Percentiles rank a stretch among this genome's conserved stretches.
Evolutionary conservation across 2,113 vertebrate species (phyloP).

Genomic region (Trichomycterus rosablanca): DNA sequence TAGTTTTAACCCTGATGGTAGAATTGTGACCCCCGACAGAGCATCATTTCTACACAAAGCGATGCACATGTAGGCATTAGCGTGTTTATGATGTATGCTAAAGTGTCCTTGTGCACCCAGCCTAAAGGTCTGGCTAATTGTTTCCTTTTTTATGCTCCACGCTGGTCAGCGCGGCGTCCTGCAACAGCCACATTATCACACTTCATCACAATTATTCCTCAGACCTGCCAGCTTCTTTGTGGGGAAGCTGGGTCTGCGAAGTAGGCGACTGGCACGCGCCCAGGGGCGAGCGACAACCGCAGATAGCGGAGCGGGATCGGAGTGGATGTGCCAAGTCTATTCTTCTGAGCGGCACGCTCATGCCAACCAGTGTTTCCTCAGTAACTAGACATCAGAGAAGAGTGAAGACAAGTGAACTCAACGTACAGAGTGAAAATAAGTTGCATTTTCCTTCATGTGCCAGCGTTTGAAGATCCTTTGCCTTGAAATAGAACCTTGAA

Average conservation of each 20-base stretch:
- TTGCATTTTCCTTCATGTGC: too few relatives aligned
- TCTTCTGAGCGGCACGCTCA: slow-evolving; percentile 55
- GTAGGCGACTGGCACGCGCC: slow-evolving; percentile 70
- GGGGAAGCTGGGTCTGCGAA: slow-evolving; percentile 69
- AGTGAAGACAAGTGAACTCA: too few relatives aligned
- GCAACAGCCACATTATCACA: slow-evolving; percentile 63
- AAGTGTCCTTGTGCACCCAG: too few relatives aligned
- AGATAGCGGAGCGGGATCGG: slow-evolving; percentile 66
- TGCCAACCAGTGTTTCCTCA: slow-evolving; percentile 58
- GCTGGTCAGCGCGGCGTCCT: slow-evolving; percentile 55
- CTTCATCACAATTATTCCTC: slow-evolving; percentile 70
- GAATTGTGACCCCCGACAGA: too few relatives aligned
- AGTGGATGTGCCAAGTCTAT: slow-evolving; percentile 60
- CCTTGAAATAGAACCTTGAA: too few relatives aligned
- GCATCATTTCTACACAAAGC: too few relatives aligned
- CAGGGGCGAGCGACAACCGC: slow-evolving; percentile 74
- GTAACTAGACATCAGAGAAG: slow-evolving; percentile 46
- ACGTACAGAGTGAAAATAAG: too few relatives aligned
- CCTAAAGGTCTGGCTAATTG: too few relatives aligned
- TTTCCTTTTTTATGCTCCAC: slow-evolving; percentile 31
- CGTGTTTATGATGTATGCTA: too few relatives aligned
- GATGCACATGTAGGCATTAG: too few relatives aligned
- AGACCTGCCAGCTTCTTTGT: slow-evolving; percentile 73
- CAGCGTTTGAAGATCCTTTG: too few relatives aligned
- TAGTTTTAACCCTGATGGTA: too few relatives aligned